Evolutionary conservation across 2,888 invertebrate genomes (phyloP), one percentile per base, ranked within the genome.

Genomic region (Cylindroiulus punctatus): DNA sequence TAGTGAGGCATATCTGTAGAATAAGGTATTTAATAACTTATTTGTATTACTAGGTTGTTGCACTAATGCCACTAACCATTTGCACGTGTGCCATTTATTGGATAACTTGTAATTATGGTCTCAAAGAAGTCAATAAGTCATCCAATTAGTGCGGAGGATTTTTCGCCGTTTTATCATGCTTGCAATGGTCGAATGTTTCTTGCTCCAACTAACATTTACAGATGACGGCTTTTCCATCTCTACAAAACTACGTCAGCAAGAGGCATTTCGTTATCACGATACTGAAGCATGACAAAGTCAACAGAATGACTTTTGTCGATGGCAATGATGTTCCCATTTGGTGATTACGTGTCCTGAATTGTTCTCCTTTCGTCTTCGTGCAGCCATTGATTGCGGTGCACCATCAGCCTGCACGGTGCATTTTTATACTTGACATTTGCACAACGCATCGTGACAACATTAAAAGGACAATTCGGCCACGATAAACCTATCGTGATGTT

Each of bases 281-380:
- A 65, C 65, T 65, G 65, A 65, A 65, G 65, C 26, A 65, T 26
- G 65, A 65, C 65, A 65, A 65, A 65, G 22, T 65, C 26, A 22
- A 65, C 26, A 65, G 65, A 65, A 65, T 19, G 65, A 1, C 65
- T 26, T 65, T 22, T 26, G 26, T 26, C 22, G 22, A 65, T 22
- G 22, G 7, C 8, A 19, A 26, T 19, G 8, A 26, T 8, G 26
- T 65, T 65, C 26, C 65, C 65, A 65, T 65, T 65, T 7, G 26
- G 12, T 26, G 65, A 26, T 65, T 65, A 26, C 65, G 65, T 65
- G 65, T 52, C 52, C 12, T n/a, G 52, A 52, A 52, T 52, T 19
- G 52, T 52, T 10, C 52, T n/a, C 12, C 19, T 52, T 52, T 52
- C n/a, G 1, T 10, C 47, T 47, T 47, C 47, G 10, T 47, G 47